phyloP scores from a whole-genome alignment of 2,113 vertebrate species.

The Platycercus adscitus region DNA sequence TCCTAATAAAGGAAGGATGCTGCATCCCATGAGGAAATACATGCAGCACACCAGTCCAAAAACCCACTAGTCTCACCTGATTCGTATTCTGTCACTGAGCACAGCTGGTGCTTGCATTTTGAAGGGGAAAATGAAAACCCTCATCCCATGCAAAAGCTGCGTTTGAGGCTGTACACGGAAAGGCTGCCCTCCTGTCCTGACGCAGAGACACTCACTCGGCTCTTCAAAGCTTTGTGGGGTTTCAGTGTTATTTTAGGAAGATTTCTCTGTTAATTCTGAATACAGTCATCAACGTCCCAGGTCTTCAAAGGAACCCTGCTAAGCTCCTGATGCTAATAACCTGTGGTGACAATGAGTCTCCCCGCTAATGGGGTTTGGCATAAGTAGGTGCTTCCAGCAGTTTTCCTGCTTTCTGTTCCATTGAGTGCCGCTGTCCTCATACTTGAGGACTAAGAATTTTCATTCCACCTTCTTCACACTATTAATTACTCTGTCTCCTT shows the following conservation, averaged over 20 bases:
- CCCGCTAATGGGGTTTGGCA: not conserved
- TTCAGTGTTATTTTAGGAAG: not conserved
- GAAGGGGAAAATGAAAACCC: not conserved
- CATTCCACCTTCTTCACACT: not conserved
- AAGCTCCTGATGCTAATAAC: slow-evolving; percentile 1
- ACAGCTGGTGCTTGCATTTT: not conserved
- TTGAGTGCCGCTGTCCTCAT: not conserved
- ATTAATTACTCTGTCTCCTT: not conserved
- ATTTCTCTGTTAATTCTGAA: not conserved
- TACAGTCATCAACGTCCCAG: not conserved
- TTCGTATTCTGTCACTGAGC: not conserved
- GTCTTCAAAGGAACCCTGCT: slow-evolving; percentile 36
- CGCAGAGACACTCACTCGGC: not conserved
- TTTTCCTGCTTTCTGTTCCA: not conserved
- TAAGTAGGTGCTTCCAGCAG: slow-evolving; percentile 38
- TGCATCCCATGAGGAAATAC: not conserved
- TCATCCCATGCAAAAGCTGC: not conserved
- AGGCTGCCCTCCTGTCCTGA: not conserved
- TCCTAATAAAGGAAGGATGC: not conserved
- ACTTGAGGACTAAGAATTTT: not conserved
- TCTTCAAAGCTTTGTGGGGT: slow-evolving; percentile 9
- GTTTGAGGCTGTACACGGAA: not conserved
- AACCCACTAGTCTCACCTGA: not conserved
- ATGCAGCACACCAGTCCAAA: not conserved
- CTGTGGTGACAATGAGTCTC: not conserved